phyloP scores from a whole-genome alignment of 2,797 vertebrate species.

The Scarus forsteni region DNA sequence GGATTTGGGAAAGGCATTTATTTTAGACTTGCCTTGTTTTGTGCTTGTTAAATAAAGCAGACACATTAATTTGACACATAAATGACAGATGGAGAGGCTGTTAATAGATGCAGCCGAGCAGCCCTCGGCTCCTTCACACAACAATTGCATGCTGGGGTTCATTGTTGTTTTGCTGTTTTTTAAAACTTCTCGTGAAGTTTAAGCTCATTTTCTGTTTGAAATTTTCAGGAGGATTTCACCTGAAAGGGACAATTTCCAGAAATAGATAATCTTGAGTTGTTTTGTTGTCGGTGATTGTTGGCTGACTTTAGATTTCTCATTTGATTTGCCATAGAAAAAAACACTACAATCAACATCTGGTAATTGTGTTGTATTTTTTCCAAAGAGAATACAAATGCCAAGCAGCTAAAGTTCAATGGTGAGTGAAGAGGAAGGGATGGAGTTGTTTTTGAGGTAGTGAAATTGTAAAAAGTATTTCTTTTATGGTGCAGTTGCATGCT shows the following conservation, averaged over 20 bases:
- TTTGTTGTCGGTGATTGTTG: background rate
- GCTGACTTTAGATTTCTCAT: background rate
- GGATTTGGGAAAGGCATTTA: slow-evolving; percentile 42
- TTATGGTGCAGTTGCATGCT: too few species aligned
- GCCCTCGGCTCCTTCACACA: slow-evolving; percentile 29
- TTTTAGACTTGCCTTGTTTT: slow-evolving; percentile 46
- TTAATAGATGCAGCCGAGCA: slow-evolving; percentile 39
- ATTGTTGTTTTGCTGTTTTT: slow-evolving; percentile 11
- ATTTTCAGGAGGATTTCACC: slow-evolving; percentile 10
- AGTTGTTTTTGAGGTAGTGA: too few species aligned
- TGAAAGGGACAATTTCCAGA: slow-evolving; percentile 16
- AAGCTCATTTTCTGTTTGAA: background rate
- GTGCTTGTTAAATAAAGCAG: slow-evolving; percentile 45
- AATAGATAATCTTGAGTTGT: slow-evolving; percentile 10
- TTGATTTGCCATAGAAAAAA: background rate
- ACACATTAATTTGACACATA: slow-evolving; percentile 46
- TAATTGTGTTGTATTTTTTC: too few species aligned
- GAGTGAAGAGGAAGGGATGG: too few species aligned
- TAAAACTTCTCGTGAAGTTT: slow-evolving; percentile 20
- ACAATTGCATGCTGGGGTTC: slow-evolving; percentile 5
- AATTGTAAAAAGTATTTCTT: too few species aligned
- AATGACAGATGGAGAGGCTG: slow-evolving; percentile 49
- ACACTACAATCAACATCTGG: too few species aligned
- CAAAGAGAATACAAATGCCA: too few species aligned
- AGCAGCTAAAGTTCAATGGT: too few species aligned